Percentiles rank a stretch among this genome's conserved stretches.
phyloP scores from a whole-genome alignment of 2,797 vertebrate genomes.

The Agapornis canus region DNA sequence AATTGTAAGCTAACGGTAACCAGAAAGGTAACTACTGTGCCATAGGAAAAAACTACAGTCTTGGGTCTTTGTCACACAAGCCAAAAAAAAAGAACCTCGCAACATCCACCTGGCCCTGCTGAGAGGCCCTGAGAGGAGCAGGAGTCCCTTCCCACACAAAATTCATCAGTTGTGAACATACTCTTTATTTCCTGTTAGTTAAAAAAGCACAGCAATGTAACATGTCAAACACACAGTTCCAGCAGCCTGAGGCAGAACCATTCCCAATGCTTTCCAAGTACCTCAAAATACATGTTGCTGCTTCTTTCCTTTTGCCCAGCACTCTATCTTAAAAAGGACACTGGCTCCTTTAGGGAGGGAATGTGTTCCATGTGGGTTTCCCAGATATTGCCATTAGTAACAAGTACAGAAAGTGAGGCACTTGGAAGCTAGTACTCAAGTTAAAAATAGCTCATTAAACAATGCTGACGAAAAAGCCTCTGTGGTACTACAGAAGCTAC shows the following conservation, averaged over 20 bases:
- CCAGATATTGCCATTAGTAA: not conserved
- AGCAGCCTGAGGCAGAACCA: not conserved
- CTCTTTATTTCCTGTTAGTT: not conserved
- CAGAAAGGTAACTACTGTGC: not conserved
- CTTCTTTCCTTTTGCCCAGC: not conserved
- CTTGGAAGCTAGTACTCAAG: not conserved
- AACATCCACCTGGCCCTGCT: not conserved
- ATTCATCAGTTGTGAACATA: not conserved
- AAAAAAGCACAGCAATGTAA: not conserved
- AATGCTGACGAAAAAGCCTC: not conserved
- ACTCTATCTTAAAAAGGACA: not conserved
- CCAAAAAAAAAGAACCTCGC: not conserved
- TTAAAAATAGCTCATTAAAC: constrained; percentile 18
- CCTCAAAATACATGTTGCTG: not conserved
- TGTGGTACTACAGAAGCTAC: not conserved
- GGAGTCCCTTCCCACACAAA: not conserved
- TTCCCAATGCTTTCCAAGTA: not conserved
- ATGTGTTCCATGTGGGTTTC: not conserved
- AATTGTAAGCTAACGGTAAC: not conserved
- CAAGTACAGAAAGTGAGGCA: not conserved
- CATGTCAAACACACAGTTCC: not conserved
- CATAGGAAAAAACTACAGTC: not conserved
- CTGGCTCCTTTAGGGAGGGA: not conserved
- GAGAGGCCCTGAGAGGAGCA: not conserved
- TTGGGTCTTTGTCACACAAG: not conserved